Evolutionary conservation across 1,140 invertebrate species (phyloP), one percentile per base, ranked within the genome.

Genomic region (Pseudomyrmex sp.): DNA sequence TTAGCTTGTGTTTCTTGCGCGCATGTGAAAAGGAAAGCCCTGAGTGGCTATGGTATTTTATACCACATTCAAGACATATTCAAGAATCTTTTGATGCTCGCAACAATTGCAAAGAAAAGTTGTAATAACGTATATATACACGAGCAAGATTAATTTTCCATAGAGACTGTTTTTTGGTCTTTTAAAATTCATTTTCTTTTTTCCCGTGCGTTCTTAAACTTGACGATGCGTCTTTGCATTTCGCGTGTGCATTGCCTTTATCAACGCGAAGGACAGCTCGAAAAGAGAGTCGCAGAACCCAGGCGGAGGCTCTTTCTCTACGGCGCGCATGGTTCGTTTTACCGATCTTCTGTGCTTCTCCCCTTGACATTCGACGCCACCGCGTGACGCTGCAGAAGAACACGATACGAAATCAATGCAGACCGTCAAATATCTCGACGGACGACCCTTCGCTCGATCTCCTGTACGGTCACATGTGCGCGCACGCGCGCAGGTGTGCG

Each of bases 401-500:
- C 84, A 54, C 73, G 85, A 92, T 90, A 89, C 89, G 88, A 91
- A 92, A 91, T 92, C 91, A 90, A 92, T 91, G 90, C 86, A 59
- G 63, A 48, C 77, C 4, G 48, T 54, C 59, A 76, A 85, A 88
- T 88, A 79, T 58, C 79, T 68, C n/a, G 62, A 2, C 52, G 50
- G 15, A 65, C 61, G 59, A 44, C 58, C 20, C 9, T 13, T 18
- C 9, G 54, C 18, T 18, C 66, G 54, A 59, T 79, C 76, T 18
- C 35, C 69, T 69, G 69, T 52, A 15, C 35, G 35, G 23, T 68
- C 75, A 68, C 68, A 44, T 58, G 9, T 61, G 68, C 48, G 73
- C 50, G 52, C 63, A 52, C 74, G 74, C 75, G 77, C 72, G 79
- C 56, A 58, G 18, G 85, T 20, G 18, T 52, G 23, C 54, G 56